Conservation (phyloP, 2,113 vertebrate species). For the Echinops telfairi region DNA sequence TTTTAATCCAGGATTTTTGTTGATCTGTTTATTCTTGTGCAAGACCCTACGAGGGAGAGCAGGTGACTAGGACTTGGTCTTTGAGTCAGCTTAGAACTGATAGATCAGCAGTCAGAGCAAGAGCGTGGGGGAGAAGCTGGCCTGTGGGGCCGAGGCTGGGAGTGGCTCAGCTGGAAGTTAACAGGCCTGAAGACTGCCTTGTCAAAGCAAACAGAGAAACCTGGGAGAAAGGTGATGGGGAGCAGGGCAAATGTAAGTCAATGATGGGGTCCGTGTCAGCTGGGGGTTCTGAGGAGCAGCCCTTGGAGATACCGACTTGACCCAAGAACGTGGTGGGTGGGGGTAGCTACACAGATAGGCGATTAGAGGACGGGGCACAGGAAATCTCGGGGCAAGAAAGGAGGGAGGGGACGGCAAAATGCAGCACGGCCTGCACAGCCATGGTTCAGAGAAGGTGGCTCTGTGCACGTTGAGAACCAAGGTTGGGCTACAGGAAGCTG, state of each 20-base stretch:
- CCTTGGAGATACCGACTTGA: background rate
- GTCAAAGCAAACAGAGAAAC: background rate
- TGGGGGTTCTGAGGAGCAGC: background rate
- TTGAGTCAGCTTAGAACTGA: background rate
- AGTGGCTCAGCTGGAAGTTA: background rate
- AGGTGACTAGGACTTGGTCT: background rate
- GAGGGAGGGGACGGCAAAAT: accelerated
- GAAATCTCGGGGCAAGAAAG: background rate
- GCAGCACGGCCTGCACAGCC: background rate
- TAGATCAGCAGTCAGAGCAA: background rate
- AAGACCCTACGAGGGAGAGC: background rate
- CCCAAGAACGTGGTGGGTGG: background rate
- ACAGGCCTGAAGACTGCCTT: background rate
- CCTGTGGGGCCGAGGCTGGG: background rate
- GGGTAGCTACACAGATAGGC: background rate
- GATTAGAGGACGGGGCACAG: accelerated
- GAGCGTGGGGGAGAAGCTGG: background rate
- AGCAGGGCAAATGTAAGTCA: background rate
- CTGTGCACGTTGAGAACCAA: background rate
- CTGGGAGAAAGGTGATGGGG: background rate
- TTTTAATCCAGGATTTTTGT: background rate
- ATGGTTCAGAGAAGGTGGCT: background rate
- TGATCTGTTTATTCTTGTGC: constrained; percentile 3
- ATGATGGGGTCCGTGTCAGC: background rate
- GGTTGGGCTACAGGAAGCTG: background rate